Conservation (phyloP, 2,113 vertebrate species). For the Eulacestoma nigropectus region DNA sequence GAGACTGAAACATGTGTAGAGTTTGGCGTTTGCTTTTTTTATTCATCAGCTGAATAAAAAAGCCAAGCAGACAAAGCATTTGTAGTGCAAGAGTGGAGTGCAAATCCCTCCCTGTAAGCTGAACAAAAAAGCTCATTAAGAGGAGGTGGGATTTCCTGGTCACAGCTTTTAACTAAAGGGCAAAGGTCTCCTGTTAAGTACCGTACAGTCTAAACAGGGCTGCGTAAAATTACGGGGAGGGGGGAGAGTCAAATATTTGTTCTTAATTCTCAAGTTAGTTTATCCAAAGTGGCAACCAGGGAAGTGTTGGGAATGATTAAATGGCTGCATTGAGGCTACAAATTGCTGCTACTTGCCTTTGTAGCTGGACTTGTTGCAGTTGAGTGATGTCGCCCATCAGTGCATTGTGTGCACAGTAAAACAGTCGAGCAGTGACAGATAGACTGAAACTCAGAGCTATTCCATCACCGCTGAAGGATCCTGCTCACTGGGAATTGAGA, state of each 20-base stretch:
- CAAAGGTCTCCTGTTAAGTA: slow-evolving; percentile 77
- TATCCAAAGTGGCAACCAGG: slow-evolving; percentile 48
- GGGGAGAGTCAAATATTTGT: slow-evolving; percentile 71
- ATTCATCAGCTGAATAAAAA: slow-evolving; percentile 68
- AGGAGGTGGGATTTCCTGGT: slow-evolving; percentile 75
- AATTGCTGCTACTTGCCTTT: slow-evolving; percentile 70
- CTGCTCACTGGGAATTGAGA: slow-evolving; percentile 69
- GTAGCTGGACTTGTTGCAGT: slow-evolving; percentile 70
- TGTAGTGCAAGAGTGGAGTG: slow-evolving; percentile 62
- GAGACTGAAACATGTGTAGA: slow-evolving; percentile 64
- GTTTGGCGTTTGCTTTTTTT: slow-evolving; percentile 66
- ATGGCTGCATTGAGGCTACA: slow-evolving; percentile 63
- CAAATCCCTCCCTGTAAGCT: slow-evolving; percentile 55
- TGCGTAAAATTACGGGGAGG: slow-evolving; percentile 60
- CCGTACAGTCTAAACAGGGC: slow-evolving; percentile 69
- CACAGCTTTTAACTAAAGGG: slow-evolving; percentile 75
- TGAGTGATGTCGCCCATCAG: slow-evolving; percentile 78
- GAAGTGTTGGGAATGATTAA: slow-evolving; percentile 67
- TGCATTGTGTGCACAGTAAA: slow-evolving; percentile 81
- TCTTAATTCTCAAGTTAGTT: slow-evolving; percentile 67
- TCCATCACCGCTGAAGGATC: slow-evolving; percentile 70
- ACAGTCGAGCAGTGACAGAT: slow-evolving; percentile 80
- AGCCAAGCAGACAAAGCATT: slow-evolving; percentile 68
- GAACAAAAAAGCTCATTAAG: slow-evolving; percentile 75
- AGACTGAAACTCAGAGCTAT: slow-evolving; percentile 71